Evolutionary conservation across 2,797 vertebrate species (phyloP).

Genomic region (Lagodon rhomboides): DNA sequence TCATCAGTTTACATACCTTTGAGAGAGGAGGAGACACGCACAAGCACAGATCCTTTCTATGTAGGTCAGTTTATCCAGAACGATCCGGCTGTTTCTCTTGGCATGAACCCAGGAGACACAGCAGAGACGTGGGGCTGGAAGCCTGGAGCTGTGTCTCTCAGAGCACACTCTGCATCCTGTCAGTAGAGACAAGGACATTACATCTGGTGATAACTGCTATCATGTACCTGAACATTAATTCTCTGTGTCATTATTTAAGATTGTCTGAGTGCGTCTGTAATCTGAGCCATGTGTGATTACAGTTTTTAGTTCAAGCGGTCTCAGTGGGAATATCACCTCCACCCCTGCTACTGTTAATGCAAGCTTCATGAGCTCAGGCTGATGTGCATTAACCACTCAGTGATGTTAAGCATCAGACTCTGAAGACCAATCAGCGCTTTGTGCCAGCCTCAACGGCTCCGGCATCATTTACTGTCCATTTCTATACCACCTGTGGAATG

Average conservation of each 20-base stretch:
- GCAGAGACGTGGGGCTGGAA: neutral
- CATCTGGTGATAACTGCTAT: neutral
- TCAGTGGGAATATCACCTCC: constrained; percentile 16
- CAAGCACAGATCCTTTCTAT: neutral
- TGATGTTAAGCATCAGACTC: neutral
- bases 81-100: neutral
- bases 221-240: neutral
- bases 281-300: constrained; percentile 30
- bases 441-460: neutral
- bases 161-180: neutral
- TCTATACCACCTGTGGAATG: no score
- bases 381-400: neutral
- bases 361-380: neutral
- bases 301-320: constrained; percentile 12
- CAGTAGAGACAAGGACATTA: neutral
- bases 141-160: neutral
- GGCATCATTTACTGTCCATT: neutral
- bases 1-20: neutral
- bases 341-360: neutral
- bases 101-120: neutral
- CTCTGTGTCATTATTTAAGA: neutral
- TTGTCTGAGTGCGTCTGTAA: neutral
- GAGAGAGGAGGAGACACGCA: neutral
- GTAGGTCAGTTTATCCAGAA: neutral
- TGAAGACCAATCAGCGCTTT: neutral